phyloP scores from a whole-genome alignment of 2,888 invertebrate species.

The Athrips mouffetella region DNA sequence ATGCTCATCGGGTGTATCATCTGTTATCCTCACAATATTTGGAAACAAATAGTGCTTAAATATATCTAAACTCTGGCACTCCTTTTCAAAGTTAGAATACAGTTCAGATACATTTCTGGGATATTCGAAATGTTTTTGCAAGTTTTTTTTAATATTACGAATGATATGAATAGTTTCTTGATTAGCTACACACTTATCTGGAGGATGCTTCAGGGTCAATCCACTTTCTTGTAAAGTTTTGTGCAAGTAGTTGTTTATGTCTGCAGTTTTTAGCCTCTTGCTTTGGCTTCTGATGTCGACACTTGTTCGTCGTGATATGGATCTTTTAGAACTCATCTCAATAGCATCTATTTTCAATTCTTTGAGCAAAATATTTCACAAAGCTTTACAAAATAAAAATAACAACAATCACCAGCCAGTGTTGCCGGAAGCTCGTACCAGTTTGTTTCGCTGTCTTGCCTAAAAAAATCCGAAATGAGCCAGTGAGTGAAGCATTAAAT shows the following conservation, averaged over 20 bases:
- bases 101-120: conserved; percentile 77
- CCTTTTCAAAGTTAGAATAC: conserved; percentile 62
- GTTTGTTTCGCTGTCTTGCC: no score
- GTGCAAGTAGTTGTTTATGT: conserved; percentile 41
- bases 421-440: no score
- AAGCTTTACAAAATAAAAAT: no score
- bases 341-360: no score
- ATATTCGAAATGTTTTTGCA: conserved; percentile 65
- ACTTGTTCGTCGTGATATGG: conserved; percentile 32
- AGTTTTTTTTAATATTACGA: conserved; percentile 62
- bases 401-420: no score
- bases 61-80: conserved; percentile 39
- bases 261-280: conserved; percentile 42
- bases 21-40: conserved; percentile 50
- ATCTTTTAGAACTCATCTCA: conserved; percentile 40
- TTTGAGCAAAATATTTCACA: no score
- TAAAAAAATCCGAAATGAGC: no score
- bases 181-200: conserved; percentile 47
- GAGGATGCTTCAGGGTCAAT: conserved; percentile 48
- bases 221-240: conserved; percentile 53
- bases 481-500: no score
- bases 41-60: conserved; percentile 59
- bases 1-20: conserved; percentile 46
- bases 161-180: conserved; percentile 70
- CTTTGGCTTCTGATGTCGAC: conserved; percentile 28